phyloP scores from a whole-genome alignment of 2,888 invertebrate genomes.

The Liopterus haemorrhoidalis region DNA sequence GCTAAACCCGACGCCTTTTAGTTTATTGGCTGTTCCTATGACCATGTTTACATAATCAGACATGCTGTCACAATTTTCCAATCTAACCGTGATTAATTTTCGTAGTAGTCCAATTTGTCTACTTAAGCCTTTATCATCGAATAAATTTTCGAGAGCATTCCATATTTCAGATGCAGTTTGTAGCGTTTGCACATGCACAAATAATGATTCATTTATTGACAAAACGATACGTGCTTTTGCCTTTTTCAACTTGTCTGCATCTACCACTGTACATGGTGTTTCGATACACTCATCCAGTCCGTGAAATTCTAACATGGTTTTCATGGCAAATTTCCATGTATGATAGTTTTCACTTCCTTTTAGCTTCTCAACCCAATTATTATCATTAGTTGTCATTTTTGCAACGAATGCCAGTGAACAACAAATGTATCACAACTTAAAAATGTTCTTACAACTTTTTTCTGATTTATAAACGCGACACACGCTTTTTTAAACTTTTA shows the following conservation, averaged over 20 bases:
- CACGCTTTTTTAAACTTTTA: no score
- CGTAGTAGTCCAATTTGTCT: slow-evolving; percentile 8
- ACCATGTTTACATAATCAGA: slow-evolving; percentile 10
- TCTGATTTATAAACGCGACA: no score
- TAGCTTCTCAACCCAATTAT: slow-evolving; percentile 9
- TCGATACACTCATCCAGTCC: slow-evolving; percentile 9
- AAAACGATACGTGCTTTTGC: slow-evolving; percentile 9
- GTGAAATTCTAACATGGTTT: slow-evolving; percentile 12
- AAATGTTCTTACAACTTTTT: no score
- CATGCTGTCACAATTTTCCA: slow-evolving; percentile 10
- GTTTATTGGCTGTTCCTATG: slow-evolving; percentile 10
- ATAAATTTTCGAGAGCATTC: slow-evolving; percentile 9
- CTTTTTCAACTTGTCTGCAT: slow-evolving; percentile 7
- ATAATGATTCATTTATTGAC: slow-evolving; percentile 4
- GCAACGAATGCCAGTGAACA: no score
- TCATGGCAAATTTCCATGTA: slow-evolving; percentile 10
- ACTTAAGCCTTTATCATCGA: slow-evolving; percentile 12
- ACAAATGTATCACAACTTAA: no score
- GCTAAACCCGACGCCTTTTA: slow-evolving; percentile 10
- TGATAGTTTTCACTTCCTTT: slow-evolving; percentile 13
- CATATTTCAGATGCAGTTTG: slow-evolving; percentile 12
- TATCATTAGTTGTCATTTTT: slow-evolving; percentile 8
- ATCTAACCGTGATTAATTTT: slow-evolving; percentile 3
- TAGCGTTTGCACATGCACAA: slow-evolving; percentile 13
- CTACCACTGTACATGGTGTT: slow-evolving; percentile 1